Evolutionary conservation across 2,113 vertebrate genomes (phyloP).

Genomic region (Amphiprion percula): DNA sequence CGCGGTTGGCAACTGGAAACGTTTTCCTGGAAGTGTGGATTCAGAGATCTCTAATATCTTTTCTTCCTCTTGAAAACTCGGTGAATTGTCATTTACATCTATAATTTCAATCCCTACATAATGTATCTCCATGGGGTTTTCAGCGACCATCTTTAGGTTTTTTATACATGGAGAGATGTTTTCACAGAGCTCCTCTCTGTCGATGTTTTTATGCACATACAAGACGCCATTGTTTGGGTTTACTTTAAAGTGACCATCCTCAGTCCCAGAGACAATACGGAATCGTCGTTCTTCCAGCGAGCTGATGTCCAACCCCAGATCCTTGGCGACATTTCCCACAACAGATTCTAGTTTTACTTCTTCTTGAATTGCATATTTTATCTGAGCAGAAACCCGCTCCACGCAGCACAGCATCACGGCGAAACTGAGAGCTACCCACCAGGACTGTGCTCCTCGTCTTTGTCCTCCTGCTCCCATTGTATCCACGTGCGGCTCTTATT

Average conservation of each 20-base stretch:
- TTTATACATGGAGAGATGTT: conserved; percentile 56
- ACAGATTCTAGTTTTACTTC: conserved; percentile 69
- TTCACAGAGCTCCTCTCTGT: conserved; percentile 78
- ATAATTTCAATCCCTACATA: conserved; percentile 73
- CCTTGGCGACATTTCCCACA: conserved; percentile 81
- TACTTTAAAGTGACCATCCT: conserved; percentile 69
- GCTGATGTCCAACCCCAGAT: conserved; percentile 78
- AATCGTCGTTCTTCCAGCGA: conserved; percentile 66
- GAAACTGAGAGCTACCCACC: conserved; percentile 48
- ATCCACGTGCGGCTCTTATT: too few species aligned
- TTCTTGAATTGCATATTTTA: conserved; percentile 81
- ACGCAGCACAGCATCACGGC: conserved; percentile 52
- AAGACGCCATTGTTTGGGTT: conserved; percentile 76
- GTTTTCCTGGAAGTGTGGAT: conserved; percentile 26
- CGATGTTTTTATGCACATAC: conserved; percentile 64
- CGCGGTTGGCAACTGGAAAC: conserved; percentile 70
- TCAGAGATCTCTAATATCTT: conserved; percentile 70
- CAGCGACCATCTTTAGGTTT: conserved; percentile 74
- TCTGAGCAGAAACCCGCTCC: conserved; percentile 64
- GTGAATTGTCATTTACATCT: conserved; percentile 79
- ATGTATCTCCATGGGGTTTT: conserved; percentile 81
- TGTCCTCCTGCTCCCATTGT: conserved; percentile 52
- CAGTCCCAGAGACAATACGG: conserved; percentile 76
- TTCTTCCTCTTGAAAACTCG: conserved; percentile 69
- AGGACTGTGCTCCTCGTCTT: conserved; percentile 54